These are phyloP conservation scores for Unio pictorum DNA, from an alignment of 2,888 invertebrate genomes.

Conservation along the genomic window DNA sequence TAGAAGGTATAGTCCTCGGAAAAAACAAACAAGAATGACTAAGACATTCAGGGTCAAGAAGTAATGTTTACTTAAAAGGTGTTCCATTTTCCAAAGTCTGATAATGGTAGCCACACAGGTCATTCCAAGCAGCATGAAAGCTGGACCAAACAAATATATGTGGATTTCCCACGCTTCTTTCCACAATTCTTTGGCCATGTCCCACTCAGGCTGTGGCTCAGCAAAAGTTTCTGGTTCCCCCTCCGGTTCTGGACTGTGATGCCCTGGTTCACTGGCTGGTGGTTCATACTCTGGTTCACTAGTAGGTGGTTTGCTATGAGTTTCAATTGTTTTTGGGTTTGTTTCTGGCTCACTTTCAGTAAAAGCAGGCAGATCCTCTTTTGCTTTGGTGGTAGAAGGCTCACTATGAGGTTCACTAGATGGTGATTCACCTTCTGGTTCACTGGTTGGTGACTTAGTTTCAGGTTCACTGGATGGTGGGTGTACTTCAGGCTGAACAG, in stretches of 20 bases:
- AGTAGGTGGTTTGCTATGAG: conserved; percentile 8
- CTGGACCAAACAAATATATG: conserved; percentile 87
- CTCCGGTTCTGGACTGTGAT: conserved; percentile 18
- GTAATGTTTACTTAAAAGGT: conserved; percentile 89
- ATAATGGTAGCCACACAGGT: conserved; percentile 90
- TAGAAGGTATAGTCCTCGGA: conserved; percentile 85
- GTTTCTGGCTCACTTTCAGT: conserved; percentile 13
- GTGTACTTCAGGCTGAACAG: conserved; percentile 35
- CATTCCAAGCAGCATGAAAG: conserved; percentile 87
- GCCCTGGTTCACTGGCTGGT: conserved; percentile 10
- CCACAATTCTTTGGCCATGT: conserved; percentile 56
- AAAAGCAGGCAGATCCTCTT: conserved; percentile 11
- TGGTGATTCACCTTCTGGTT: conserved; percentile 7
- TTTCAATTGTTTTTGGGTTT: conserved; percentile 1
- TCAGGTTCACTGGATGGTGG: conserved; percentile 8
- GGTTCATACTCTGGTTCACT: conserved; percentile 4
- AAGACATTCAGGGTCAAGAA: conserved; percentile 89
- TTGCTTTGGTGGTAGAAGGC: conserved; percentile 10
- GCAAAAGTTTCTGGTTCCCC: conserved; percentile 38
- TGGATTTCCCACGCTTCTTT: conserved; percentile 93
- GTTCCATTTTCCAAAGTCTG: conserved; percentile 87
- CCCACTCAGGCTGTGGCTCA: conserved; percentile 68
- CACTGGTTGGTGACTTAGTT: conserved; percentile 1
- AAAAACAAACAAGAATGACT: conserved; percentile 85
- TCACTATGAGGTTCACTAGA: conserved; percentile 16